Evolutionary conservation across 2,113 vertebrate species (phyloP).

Genomic region (Gambusia affinis): DNA sequence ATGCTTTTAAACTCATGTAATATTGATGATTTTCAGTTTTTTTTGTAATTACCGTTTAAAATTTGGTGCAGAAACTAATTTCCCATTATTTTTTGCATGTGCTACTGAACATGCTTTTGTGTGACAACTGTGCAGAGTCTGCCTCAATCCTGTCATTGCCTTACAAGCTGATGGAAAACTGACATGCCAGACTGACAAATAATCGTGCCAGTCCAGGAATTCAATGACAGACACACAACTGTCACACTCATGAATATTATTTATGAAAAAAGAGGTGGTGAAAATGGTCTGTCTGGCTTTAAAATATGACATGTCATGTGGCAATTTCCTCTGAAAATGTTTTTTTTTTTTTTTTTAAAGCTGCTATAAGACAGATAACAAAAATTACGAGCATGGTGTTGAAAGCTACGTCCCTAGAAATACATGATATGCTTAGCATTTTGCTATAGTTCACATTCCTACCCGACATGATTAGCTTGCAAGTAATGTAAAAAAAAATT

Average conservation of each 20-base stretch:
- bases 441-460: constrained; percentile 19
- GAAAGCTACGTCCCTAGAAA: constrained; percentile 8
- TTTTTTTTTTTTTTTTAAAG: constrained; percentile 7
- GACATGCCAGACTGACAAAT: constrained; percentile 60
- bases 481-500: not conserved
- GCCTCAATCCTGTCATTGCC: constrained; percentile 18
- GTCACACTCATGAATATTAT: constrained; percentile 56
- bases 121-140: not conserved
- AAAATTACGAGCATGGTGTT: constrained; percentile 14
- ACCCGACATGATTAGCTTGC: constrained; percentile 17
- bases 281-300: constrained; percentile 36
- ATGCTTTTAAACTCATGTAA: too few species aligned
- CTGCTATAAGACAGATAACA: constrained; percentile 17
- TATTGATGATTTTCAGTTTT: too few species aligned
- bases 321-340: constrained; percentile 41
- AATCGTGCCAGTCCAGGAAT: constrained; percentile 68
- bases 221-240: constrained; percentile 54
- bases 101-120: not conserved
- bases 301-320: constrained; percentile 47
- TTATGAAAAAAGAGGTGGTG: constrained; percentile 29
- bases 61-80: too few species aligned
- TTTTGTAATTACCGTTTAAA: too few species aligned
- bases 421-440: constrained; percentile 12
- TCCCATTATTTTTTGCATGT: not conserved
- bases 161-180: constrained; percentile 60